These are phyloP conservation scores for Carduelis carduelis DNA, from an alignment of 2,797 vertebrate species.

Conservation along the genomic window DNA sequence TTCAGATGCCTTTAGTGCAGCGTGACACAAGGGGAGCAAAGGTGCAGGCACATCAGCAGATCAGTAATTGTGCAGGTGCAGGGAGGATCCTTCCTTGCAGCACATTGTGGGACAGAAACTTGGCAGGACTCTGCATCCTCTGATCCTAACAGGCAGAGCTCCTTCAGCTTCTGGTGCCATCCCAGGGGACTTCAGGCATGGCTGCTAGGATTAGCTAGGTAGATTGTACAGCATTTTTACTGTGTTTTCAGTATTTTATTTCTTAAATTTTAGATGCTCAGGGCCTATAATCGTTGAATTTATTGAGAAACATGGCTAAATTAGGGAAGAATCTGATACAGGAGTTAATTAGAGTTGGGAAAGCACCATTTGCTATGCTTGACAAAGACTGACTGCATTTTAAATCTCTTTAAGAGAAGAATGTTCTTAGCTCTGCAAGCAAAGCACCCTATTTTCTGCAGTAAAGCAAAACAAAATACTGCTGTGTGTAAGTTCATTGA, in stretches of 20 bases:
- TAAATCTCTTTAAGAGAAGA: neutral
- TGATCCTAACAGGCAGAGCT: neutral
- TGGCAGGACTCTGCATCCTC: neutral
- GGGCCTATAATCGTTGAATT: neutral
- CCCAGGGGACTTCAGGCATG: neutral
- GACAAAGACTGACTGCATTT: neutral
- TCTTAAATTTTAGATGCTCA: neutral
- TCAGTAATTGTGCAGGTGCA: neutral
- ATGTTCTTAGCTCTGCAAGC: neutral
- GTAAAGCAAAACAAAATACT: neutral
- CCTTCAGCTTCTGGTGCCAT: neutral
- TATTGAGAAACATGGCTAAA: neutral
- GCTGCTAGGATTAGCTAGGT: neutral
- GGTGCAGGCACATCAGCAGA: neutral
- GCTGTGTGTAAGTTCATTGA: neutral
- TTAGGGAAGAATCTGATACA: neutral
- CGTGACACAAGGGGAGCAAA: accelerated
- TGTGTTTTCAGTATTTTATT: neutral
- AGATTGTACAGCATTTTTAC: neutral
- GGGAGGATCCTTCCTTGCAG: neutral
- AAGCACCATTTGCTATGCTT: neutral
- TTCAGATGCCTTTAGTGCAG: no score
- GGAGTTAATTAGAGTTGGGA: neutral
- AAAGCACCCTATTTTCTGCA: neutral
- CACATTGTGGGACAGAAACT: no score